Base-by-base conservation (phyloP, 2,888 invertebrate genomes). In the Lordiphosa fenestrarum region DNA sequence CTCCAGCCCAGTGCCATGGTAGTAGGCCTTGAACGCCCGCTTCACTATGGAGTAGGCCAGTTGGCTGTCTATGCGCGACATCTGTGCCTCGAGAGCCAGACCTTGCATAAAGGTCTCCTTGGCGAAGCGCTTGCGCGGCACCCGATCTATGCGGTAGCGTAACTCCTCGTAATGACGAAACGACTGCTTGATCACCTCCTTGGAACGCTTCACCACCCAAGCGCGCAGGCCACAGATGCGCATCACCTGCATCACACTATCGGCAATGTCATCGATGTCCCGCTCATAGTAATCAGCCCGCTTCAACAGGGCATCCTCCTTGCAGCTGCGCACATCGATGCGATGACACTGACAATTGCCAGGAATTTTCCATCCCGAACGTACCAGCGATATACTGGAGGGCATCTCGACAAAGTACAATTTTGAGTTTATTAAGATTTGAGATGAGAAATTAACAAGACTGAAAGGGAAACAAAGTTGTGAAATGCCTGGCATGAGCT, bases 11-110 rank as follows among this genome's bases (percentile, higher is more conserved):
- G 83, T 78, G 10, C 80, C 86, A 5, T 84, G 78, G 36, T 85
- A 89, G 23, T 86, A 88, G 0, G 89, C 89, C 7, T 73, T 81
- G n/a, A 87, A 84, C 3, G 87, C 87, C 2, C 85, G 71, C 50
- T 87, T 88, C 0, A 84, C 73, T 6, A 88, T 84, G 1, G 80
- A 71, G 40, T 85, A 89, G 0, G 83, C 81, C 37, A 89, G 41
- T 5, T 87, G 83, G 6, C 86, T 71, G 25, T 88, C 88, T 10
- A 84, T 59, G 6, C 86, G 74, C 6, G 56, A 72, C 87, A 88
- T 84, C 21, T 69, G 69, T 37, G 82, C 84, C 39, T 77, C 78
- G 2, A 69, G 53, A 4, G 84, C 76, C 44, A 88, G 39, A 15
- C 82, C 86, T 41, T 84, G 75, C 4, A 88, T 50, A 6, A 89